Conservation (phyloP, 2,797 vertebrate species). For the Eutrigla gurnardus region DNA sequence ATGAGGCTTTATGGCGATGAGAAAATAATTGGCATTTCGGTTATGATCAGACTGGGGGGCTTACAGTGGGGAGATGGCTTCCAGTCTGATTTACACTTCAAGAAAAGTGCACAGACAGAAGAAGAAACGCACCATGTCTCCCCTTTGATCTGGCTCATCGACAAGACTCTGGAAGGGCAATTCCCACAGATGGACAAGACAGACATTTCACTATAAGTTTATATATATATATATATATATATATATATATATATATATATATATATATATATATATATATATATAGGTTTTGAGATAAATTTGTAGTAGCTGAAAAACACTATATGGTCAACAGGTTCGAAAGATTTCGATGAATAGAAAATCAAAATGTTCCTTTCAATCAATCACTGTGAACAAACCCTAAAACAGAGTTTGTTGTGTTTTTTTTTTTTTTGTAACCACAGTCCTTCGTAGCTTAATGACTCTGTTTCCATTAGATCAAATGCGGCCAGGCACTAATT, state of each 20-base stretch:
- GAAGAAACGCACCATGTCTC: conserved; percentile 46
- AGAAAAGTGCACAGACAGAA: conserved; percentile 54
- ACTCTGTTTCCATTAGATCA: conserved; percentile 68
- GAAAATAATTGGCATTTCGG: conserved; percentile 70
- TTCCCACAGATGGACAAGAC: conserved; percentile 41
- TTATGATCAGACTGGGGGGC: conserved; percentile 64
- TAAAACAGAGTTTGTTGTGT: conserved; percentile 51
- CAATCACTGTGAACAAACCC: conserved; percentile 41
- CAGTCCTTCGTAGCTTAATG: conserved; percentile 53
- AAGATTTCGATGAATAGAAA: too few relatives aligned
- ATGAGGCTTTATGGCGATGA: conserved; percentile 59
- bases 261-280: too few relatives aligned
- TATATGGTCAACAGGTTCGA: not conserved
- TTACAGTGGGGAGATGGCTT: conserved; percentile 67
- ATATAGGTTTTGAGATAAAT: too few relatives aligned
- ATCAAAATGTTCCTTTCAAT: conserved; percentile 10
- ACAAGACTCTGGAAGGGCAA: conserved; percentile 48
- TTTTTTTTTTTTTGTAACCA: conserved; percentile 4
- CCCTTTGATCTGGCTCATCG: conserved; percentile 69
- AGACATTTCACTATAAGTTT: conserved; percentile 26
- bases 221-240: too few relatives aligned
- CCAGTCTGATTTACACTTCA: conserved; percentile 76
- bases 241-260: too few relatives aligned
- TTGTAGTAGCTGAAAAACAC: not conserved
- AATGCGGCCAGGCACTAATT: conserved; percentile 77